phyloP scores from a whole-genome alignment of 35 echinoderm and acorn worm species.

The Acanthaster planci region DNA sequence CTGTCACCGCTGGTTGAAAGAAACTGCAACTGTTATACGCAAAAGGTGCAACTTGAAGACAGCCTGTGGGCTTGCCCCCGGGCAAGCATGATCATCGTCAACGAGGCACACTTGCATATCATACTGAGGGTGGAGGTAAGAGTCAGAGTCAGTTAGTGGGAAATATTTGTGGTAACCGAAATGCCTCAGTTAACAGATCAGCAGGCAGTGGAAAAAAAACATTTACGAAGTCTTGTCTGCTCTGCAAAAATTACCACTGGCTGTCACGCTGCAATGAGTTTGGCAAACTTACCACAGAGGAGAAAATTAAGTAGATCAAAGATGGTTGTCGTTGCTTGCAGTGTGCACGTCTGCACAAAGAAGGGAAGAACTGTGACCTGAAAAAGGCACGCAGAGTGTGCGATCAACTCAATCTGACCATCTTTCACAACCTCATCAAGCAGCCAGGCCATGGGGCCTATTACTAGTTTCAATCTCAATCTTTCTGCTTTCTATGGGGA shows the following conservation, averaged over 20 bases:
- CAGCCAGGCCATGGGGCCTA: neutral
- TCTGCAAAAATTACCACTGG: neutral
- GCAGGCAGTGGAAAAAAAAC: neutral
- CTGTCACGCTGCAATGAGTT: neutral
- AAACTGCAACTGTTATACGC: neutral
- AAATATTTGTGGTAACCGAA: no score
- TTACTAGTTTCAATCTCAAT: neutral
- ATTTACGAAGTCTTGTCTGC: neutral
- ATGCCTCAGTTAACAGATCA: no score
- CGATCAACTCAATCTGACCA: neutral
- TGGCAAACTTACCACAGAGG: no score
- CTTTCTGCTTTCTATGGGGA: neutral
- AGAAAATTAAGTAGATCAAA: neutral
- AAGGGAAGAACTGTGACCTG: no score
- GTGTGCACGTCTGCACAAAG: no score
- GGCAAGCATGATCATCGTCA: neutral
- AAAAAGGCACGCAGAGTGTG: neutral
- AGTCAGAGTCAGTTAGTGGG: no score
- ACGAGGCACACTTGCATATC: neutral
- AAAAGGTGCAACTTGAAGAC: neutral
- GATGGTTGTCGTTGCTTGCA: neutral
- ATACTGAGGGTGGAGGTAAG: no score
- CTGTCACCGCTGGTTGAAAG: neutral
- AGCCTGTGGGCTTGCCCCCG: neutral
- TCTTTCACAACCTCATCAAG: neutral